phyloP scores from a whole-genome alignment of 2,797 vertebrate species.

The Lepidocolaptes lacrymiger region DNA sequence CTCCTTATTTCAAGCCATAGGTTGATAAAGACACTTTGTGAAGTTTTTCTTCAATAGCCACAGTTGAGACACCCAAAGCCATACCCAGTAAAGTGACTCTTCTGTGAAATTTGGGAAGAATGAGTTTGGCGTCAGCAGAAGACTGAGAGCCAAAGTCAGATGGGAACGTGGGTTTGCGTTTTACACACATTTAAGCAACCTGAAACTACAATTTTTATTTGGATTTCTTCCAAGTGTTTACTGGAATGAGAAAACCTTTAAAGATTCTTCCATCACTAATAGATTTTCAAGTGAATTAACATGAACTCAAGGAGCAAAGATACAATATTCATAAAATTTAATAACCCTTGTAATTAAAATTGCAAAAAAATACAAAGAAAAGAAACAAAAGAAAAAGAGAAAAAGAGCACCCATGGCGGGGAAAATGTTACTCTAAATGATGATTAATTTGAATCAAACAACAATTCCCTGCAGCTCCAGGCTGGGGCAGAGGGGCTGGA shows the following conservation, averaged over 20 bases:
- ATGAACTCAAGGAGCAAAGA: constrained; percentile 3
- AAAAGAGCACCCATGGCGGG: background rate
- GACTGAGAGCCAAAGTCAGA: background rate
- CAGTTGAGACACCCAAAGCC: background rate
- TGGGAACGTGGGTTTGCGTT: background rate
- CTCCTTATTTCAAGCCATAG: background rate
- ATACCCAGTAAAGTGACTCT: background rate
- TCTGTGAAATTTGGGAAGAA: background rate
- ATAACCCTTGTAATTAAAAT: constrained; percentile 33
- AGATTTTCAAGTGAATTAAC: constrained; percentile 15
- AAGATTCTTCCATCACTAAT: background rate
- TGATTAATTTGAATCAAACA: background rate
- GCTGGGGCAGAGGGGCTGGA: background rate
- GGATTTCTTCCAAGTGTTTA: background rate
- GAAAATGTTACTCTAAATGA: background rate
- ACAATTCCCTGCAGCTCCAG: no score
- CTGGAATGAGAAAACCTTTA: background rate
- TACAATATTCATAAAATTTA: constrained; percentile 5
- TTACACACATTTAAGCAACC: background rate
- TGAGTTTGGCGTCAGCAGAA: background rate
- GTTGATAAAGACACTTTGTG: background rate
- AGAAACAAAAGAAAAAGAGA: background rate
- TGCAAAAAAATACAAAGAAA: background rate
- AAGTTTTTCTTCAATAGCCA: background rate
- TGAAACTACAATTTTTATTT: background rate